Evolutionary conservation across 92 coral and sea anemone species (phyloP), one percentile per base, ranked within the genome.

Genomic region (Plumapathes pennacea): DNA sequence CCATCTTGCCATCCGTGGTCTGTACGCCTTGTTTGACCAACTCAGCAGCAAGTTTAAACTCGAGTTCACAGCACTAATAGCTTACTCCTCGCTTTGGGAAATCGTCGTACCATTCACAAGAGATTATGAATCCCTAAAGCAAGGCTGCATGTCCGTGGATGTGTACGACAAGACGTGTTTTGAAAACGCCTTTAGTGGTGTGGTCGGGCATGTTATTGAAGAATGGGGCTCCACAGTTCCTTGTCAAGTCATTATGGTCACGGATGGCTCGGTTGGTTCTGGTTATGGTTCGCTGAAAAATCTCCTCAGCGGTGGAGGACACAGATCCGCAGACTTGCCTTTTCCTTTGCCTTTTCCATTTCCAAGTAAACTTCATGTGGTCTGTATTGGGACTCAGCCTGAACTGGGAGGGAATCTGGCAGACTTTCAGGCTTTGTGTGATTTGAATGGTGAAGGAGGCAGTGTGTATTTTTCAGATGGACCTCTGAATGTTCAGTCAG

Each of bases 181-280:
- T 77, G 99, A 83, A 29, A 94, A 94, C 66, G 99, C 96, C 3
- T 62, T 94, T 6, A 94, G 91, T 57, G 99, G 99, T 1, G 99
- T 94, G 6, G 96, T 89, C 0, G 92, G 87, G n/a, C 96, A 89
- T 60, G 96, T 94, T 30, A 81, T 94, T 13, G 96, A 94, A 34
- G 99, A 94, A 44, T 94, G 99, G 99, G 99, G 99, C 3, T 80
- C 96, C 3, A 88, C 99, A 3, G 92, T 94, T 5, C 99, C 99
- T 0, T 76, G 89, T 10, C 99, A 94, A 54, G 80, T 89, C 25
- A 77, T 94, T 39, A 10, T 94, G 54, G 99, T 94, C 33, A 94
- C 99, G 0, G 96, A 89, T 46, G 99, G 99, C 22, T 86, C 90
- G 29, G 63, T 77, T 41, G 97, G 97, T 4, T 82, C 89, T 18